Conservation (phyloP, 2,888 invertebrate genomes). For the Aphidoletes aphidimyza region DNA sequence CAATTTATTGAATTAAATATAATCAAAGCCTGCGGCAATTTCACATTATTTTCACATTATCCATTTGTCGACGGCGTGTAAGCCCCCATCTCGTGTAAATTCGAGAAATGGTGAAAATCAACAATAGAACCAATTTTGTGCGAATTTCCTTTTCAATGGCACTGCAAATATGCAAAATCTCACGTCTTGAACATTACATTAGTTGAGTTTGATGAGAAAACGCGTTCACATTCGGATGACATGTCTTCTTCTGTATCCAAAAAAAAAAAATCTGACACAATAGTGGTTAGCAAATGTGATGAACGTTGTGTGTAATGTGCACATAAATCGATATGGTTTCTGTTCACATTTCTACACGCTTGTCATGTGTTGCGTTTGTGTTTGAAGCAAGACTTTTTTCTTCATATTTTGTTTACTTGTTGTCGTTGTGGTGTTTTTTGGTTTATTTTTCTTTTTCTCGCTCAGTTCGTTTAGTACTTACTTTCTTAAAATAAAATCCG, state of each 20-base stretch:
- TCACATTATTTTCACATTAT: too few species aligned
- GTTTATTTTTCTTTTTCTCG: background rate
- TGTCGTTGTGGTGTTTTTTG: conserved; percentile 3
- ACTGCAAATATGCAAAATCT: conserved; percentile 37
- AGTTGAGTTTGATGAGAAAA: background rate
- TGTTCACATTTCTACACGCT: conserved; percentile 1
- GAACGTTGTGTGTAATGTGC: background rate
- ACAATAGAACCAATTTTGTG: conserved; percentile 52
- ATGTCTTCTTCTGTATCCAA: background rate
- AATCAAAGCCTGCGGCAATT: too few species aligned
- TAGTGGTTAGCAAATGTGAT: conserved; percentile 3
- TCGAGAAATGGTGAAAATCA: background rate
- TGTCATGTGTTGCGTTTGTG: background rate
- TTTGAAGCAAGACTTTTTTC: background rate
- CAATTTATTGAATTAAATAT: too few species aligned
- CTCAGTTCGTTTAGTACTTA: background rate
- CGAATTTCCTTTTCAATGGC: conserved; percentile 47
- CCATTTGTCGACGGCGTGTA: too few species aligned
- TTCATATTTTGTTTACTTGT: conserved; percentile 39
- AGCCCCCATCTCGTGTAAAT: background rate
- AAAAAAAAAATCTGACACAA: background rate
- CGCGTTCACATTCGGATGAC: too few species aligned
- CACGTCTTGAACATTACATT: background rate
- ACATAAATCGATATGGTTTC: conserved; percentile 46
- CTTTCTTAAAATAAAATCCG: conserved; percentile 14